phyloP scores from a whole-genome alignment of 2,113 vertebrate species.

The Pteropus alecto region DNA sequence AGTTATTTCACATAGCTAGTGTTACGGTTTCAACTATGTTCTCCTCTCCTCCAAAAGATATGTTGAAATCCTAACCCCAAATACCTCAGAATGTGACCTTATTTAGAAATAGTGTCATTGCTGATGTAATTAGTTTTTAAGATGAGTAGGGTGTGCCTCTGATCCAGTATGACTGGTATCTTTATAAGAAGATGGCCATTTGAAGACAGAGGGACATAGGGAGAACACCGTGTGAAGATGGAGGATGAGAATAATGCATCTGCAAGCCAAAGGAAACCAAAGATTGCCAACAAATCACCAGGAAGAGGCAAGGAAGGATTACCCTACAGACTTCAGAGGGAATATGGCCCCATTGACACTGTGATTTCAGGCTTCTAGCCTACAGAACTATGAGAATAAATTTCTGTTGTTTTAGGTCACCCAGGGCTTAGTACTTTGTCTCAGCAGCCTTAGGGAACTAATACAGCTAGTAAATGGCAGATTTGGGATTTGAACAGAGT shows the following conservation, averaged over 20 bases:
- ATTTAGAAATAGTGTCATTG: background rate
- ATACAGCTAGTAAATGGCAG: background rate
- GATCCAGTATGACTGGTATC: background rate
- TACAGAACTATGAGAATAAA: background rate
- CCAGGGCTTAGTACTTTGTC: background rate
- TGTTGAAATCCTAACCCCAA: background rate
- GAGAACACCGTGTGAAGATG: background rate
- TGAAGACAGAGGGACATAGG: background rate
- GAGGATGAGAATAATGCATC: background rate
- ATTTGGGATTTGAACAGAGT: slow-evolving; percentile 32
- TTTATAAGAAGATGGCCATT: background rate
- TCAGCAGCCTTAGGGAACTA: slow-evolving; percentile 2
- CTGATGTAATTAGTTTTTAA: background rate
- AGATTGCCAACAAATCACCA: background rate
- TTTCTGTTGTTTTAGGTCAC: slow-evolving; percentile 22
- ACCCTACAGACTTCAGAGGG: background rate
- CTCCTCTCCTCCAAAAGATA: background rate
- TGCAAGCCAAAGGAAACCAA: background rate
- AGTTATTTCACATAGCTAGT: background rate
- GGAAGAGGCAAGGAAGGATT: background rate
- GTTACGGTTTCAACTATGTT: background rate
- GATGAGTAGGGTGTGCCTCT: background rate
- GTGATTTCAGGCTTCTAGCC: background rate
- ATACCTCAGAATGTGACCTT: background rate
- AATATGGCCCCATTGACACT: background rate